Evolutionary conservation across 2,888 invertebrate genomes (phyloP), one percentile per base, ranked within the genome.

Genomic region (Melanostoma mellinum): DNA sequence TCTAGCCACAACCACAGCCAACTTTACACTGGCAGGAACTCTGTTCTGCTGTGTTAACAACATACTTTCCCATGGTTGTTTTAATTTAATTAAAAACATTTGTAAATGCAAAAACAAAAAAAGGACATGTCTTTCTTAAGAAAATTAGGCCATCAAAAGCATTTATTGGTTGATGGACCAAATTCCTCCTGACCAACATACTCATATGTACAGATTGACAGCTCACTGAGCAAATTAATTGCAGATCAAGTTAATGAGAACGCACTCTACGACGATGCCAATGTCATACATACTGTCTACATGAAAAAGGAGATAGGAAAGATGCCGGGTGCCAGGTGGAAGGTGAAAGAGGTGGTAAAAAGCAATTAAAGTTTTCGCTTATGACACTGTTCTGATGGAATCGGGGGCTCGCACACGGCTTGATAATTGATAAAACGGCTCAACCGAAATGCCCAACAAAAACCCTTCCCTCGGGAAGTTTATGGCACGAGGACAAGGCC

Each of bases 281-380:
- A n/a, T n/a, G n/a, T n/a, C n/a, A n/a, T n/a, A n/a, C n/a, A n/a
- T n/a, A n/a, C n/a, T n/a, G n/a, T n/a, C n/a, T n/a, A n/a, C n/a
- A 3, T 6, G 20, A 8, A 30, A 48, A 10, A 10, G 60, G 4
- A 20, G 60, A 35, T 35, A 20, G 20, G 9, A 6, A 20, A 8
- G 53, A 10, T 5, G 33, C 4, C 33, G 6, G 33, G 8, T 32
- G 33, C 20, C 9, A 9, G 8, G 53, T 10, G 5, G 9, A 6
- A 4, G 6, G 10, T 10, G 8, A 6, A 10, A 48, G 48, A 50
- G 58, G 33, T 55, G 67, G 67, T 10, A 55, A 79, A 82, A 82
- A 77, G 68, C 77, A 82, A 82, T 82, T 82, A 82, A 82, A 77
- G 72, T 56, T 46, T 61, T 68, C 77, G 50, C 50, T 72, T 68